These are phyloP conservation scores for Gambusia yucatana DNA, from an alignment of 2,797 vertebrate species.

Conservation along the genomic window DNA sequence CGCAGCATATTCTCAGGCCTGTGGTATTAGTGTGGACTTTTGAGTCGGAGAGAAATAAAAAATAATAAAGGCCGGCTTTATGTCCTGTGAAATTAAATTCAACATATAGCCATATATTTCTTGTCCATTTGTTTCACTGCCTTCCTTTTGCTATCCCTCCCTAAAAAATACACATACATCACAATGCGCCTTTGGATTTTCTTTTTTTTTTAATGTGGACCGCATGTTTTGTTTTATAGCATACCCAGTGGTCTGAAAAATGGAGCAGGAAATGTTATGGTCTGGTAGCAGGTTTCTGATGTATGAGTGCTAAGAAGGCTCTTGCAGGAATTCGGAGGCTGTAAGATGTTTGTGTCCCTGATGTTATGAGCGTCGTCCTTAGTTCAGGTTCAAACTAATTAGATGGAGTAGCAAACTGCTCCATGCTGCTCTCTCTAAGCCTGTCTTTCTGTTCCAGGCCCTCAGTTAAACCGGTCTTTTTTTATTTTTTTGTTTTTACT, in stretches of 20 bases:
- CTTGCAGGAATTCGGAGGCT: constrained; percentile 17
- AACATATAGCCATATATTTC: constrained; percentile 52
- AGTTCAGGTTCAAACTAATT: constrained; percentile 59
- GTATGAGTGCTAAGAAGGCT: constrained; percentile 39
- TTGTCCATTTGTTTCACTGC: constrained; percentile 53
- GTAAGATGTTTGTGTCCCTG: constrained; percentile 52
- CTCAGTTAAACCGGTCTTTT: background rate
- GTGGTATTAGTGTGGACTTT: constrained; percentile 57
- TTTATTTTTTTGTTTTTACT: background rate
- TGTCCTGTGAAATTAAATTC: constrained; percentile 82
- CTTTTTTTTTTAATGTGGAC: constrained; percentile 41
- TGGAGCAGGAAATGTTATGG: constrained; percentile 51
- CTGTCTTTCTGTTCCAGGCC: constrained; percentile 7
- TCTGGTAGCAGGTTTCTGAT: constrained; percentile 53
- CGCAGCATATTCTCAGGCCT: constrained; percentile 50
- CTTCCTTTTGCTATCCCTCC: constrained; percentile 12
- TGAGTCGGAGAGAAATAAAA: constrained; percentile 55
- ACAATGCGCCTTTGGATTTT: constrained; percentile 47
- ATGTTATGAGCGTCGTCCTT: constrained; percentile 47
- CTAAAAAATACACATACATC: constrained; percentile 52
- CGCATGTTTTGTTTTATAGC: constrained; percentile 59
- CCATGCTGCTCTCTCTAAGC: constrained; percentile 26
- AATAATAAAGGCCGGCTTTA: constrained; percentile 76
- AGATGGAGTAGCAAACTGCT: constrained; percentile 52
- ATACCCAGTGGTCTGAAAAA: constrained; percentile 45